Evolutionary conservation across 2,888 invertebrate genomes (phyloP).

Genomic region (Odiellus spinosus): DNA sequence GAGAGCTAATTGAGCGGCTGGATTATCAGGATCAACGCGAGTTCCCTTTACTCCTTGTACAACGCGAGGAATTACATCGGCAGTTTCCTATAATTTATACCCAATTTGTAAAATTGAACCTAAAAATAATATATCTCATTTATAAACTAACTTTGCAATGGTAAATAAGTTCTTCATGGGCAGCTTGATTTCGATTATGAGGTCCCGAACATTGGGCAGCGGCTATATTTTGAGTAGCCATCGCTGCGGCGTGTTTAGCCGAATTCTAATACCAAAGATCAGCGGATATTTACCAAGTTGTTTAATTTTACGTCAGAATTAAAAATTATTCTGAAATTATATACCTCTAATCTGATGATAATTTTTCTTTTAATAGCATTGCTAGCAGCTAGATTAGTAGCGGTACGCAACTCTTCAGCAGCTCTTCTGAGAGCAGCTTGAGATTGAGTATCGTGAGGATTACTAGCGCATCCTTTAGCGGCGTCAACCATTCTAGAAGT

Average conservation of each 20-base stretch:
- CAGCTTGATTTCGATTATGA: conserved; percentile 49
- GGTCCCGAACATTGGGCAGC: conserved; percentile 66
- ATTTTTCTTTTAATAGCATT: conserved; percentile 56
- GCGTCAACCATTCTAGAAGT: conserved; percentile 95
- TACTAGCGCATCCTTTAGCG: conserved; percentile 75
- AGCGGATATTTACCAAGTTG: too few species aligned
- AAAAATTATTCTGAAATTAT: conserved; percentile 18
- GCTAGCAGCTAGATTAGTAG: conserved; percentile 68
- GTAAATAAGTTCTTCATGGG: conserved; percentile 53
- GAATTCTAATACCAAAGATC: conserved; percentile 32
- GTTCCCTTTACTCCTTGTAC: conserved; percentile 61
- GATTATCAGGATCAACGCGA: conserved; percentile 48
- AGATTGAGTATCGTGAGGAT: conserved; percentile 60
- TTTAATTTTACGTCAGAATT: too few species aligned
- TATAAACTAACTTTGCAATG: conserved; percentile 48
- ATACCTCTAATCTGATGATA: conserved; percentile 44
- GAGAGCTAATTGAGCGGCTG: conserved; percentile 58
- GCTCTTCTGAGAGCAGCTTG: conserved; percentile 71
- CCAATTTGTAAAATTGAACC: background rate
- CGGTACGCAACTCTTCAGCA: conserved; percentile 81
- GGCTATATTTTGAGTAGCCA: conserved; percentile 78
- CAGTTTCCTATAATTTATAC: conserved; percentile 33
- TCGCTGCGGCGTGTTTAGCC: conserved; percentile 68
- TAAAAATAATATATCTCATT: too few species aligned
- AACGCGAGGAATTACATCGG: conserved; percentile 61